Evolutionary conservation across 1,140 invertebrate species (phyloP).

Genomic region (Frieseomelitta varia): DNA sequence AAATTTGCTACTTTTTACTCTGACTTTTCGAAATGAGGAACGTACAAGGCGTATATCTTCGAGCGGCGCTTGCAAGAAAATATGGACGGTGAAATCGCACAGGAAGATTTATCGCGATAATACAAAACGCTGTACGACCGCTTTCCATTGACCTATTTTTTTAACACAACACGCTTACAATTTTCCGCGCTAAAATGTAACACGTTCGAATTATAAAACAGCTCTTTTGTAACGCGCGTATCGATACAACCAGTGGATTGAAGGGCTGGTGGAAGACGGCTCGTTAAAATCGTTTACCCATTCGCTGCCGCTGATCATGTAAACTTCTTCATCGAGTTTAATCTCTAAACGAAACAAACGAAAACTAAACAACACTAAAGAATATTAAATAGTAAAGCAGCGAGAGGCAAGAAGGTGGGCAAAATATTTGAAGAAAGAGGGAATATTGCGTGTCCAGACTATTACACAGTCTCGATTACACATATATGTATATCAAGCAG

Average conservation of each 20-base stretch:
- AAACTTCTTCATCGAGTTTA: no score
- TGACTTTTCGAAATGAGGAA: background rate
- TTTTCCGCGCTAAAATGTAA: background rate
- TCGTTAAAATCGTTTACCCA: background rate
- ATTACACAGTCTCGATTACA: background rate
- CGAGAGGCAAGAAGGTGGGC: background rate
- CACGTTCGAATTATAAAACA: background rate
- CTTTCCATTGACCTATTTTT: conserved; percentile 21
- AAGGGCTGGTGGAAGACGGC: background rate
- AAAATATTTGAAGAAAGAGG: background rate
- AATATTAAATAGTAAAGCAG: background rate
- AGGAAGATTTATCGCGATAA: background rate
- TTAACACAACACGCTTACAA: background rate
- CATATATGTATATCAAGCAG: no score
- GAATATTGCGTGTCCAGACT: background rate
- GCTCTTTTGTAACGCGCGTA: background rate
- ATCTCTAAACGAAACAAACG: background rate
- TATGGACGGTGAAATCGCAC: background rate
- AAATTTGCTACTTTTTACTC: background rate
- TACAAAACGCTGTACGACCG: background rate
- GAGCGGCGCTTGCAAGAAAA: background rate
- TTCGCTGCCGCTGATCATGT: background rate
- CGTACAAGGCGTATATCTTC: background rate
- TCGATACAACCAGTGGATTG: background rate
- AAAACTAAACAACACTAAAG: background rate